These are phyloP conservation scores for Caenorhabditis remanei DNA, from an alignment of 1,140 invertebrate species.

Conservation along the genomic window DNA sequence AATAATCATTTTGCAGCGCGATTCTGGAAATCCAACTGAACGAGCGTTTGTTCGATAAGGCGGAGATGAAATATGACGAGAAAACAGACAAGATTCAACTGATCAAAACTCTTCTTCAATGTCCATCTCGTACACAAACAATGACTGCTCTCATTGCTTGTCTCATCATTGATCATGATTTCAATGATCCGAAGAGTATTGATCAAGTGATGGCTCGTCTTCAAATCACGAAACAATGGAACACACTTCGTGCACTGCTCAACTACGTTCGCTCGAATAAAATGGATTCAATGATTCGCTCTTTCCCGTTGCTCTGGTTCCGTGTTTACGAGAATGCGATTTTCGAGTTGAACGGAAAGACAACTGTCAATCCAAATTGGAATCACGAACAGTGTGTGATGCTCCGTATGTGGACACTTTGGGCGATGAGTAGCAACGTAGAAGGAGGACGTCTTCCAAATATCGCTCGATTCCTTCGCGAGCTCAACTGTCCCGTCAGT, in stretches of 20 bases:
- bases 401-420: conserved; percentile 30
- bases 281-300: conserved; percentile 14
- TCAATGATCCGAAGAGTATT: conserved; percentile 26
- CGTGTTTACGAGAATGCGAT: conserved; percentile 32
- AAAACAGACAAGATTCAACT: conserved; percentile 14
- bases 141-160: conserved; percentile 39
- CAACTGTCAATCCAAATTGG: conserved; percentile 19
- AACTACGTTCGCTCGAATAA: not conserved
- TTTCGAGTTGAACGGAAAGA: not conserved
- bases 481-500: conserved; percentile 19
- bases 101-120: conserved; percentile 29
- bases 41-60: conserved; percentile 4
- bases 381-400: conserved; percentile 13
- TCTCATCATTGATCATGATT: conserved; percentile 45
- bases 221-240: conserved; percentile 10
- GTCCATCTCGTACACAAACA: conserved; percentile 13
- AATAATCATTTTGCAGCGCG: not conserved
- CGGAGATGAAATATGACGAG: not conserved
- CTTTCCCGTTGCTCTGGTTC: conserved; percentile 30
- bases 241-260: not conserved
- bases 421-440: conserved; percentile 23
- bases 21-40: not conserved
- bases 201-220: conserved; percentile 35
- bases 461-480: conserved; percentile 19
- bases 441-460: conserved; percentile 33